Base-by-base conservation (phyloP, 2,113 vertebrate genomes). In the Melanerpes aurifrons region DNA sequence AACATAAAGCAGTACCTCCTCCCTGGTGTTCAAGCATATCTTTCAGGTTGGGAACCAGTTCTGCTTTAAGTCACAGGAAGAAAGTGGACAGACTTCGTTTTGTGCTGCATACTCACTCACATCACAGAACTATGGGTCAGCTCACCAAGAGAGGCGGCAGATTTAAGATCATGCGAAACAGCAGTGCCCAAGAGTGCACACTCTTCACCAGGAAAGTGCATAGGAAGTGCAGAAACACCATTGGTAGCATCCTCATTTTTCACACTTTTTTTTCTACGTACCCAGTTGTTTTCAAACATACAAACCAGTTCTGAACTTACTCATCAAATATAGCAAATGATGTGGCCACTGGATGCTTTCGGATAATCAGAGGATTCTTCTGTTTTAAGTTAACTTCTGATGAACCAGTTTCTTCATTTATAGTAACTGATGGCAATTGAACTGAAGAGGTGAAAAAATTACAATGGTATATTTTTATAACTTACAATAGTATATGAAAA, bases 241-340 rank as follows among this genome's bases (percentile, higher is more conserved):
- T 6, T 11, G 9, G 32, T 26, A 69, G 29, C 47, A 68, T 6
- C 21, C n/a, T 78, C 43, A 11, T 19, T 70, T 61, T 82, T 48
- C 48, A 45, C n/a, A 24, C 24, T 53, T 53, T 24, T 85, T 59
- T 69, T 58, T 72, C 28, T 45, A 75, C 35, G 86, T 4, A 54
- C 40, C 64, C 24, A 21, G 7, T 67, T 80, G 37, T 63, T 70
- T 70, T 24, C 5, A 0, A n/a, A 79, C 47, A 32, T 37, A 79
- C 24, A 57, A 57, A 90, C 75, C 5, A 17, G 56, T 54, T 82
- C 68, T 3, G 8, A 94, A 98, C 98, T 98, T 98, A 99, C 99
- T 99, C 98, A 87, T 99, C 99, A 71, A 99, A 99, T 89, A 99
- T 54, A 31, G 98, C 98, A 96, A 99, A 99, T 2, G 99, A 99